Evolutionary conservation across 1,140 invertebrate genomes (phyloP), one percentile per base, ranked within the genome.

Genomic region (Zaprionus ornatus): DNA sequence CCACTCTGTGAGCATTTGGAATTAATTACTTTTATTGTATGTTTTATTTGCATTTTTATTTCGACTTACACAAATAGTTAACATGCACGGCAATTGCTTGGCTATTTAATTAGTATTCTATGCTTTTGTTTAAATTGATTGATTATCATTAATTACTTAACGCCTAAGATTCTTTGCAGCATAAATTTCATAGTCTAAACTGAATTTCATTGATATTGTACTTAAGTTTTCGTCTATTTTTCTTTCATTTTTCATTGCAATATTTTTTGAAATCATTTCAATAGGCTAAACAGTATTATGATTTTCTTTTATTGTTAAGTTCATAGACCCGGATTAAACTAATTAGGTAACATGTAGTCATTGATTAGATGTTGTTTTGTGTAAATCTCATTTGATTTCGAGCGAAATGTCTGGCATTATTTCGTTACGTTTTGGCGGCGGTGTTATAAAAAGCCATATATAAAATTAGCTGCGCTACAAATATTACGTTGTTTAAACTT

Each of bases 61-160:
- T 65, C 45, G 80, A 74, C 86, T 90, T 90, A 87, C 74, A 85
- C 84, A 90, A 76, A 85, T 90, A 90, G 85, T 55, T 87, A 90
- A 90, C 86, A 90, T 90, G 82, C 82, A 88, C 76, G 61, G 63
- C 74, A 55, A 73, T 75, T 66, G 77, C 63, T 63, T 77, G 70
- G 73, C 68, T 82, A 78, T 77, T 75, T 72, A 76, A 69, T 69
- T 74, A 74, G n/a, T 42, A 60, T 63, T 82, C 37, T 67, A 60
- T 63, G 29, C 27, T 48, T 48, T 56, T 52, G 32, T 76, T 52
- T 64, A 13, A 55, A 48, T 66, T 73, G 67, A n/a, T 67, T 84
- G 80, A 80, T 83, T 84, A 84, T 80, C 40, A 40, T 68, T 69
- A 64, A 42, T 27, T 64, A 42, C 73, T 66, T 67, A 64, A 42